Evolutionary conservation across 2,797 vertebrate genomes (phyloP).

Genomic region (Pipistrellus pipistrellus): DNA sequence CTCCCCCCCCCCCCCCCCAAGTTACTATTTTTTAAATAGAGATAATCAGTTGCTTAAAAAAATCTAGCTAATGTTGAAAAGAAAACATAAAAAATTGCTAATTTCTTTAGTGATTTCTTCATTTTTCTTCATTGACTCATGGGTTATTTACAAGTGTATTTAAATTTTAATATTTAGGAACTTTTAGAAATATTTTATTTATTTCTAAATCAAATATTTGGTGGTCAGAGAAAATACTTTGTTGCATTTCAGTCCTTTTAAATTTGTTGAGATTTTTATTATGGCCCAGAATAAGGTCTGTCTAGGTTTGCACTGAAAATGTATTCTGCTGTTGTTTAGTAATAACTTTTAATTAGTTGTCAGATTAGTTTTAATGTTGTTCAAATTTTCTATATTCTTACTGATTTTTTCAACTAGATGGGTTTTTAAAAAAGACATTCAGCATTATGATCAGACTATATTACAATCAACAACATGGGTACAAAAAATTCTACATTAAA

Average conservation of each 20-base stretch:
- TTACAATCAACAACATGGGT: not conserved
- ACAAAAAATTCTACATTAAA: not conserved
- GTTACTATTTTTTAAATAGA: not conserved
- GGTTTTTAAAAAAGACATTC: not conserved
- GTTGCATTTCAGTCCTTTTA: not conserved
- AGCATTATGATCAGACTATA: not conserved
- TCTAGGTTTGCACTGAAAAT: not conserved
- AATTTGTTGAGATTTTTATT: not conserved
- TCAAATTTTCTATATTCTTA: not conserved
- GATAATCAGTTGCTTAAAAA: not conserved
- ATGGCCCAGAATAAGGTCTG: not conserved
- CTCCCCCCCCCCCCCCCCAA: not conserved
- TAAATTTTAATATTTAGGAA: not conserved
- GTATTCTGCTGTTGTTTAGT: not conserved
- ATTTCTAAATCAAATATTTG: not conserved
- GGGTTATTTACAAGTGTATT: not conserved
- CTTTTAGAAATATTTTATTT: not conserved
- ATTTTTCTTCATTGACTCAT: not conserved
- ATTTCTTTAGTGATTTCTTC: conserved; percentile 9
- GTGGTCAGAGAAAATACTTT: not conserved
- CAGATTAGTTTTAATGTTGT: not conserved
- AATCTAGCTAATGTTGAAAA: not conserved
- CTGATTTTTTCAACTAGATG: not conserved
- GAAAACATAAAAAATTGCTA: not conserved
- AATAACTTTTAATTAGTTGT: not conserved